Conservation (phyloP, 2,888 invertebrate genomes). For the Spodoptera exigua region DNA sequence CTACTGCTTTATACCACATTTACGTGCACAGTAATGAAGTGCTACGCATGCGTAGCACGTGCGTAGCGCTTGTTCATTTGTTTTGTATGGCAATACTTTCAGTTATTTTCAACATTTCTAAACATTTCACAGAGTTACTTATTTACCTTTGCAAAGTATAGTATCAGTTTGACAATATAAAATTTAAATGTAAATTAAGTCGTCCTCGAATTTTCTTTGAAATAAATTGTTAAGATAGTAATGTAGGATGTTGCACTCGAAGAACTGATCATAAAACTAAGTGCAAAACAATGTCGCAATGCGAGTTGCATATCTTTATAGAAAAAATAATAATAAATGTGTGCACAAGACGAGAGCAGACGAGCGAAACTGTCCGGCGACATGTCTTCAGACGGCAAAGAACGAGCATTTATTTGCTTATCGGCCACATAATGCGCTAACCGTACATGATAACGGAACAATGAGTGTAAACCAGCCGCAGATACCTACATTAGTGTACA, state of each 20-base stretch:
- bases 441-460: conserved; percentile 86
- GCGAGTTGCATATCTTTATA: conserved; percentile 23
- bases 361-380: conserved; percentile 57
- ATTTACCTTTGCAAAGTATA: conserved; percentile 9
- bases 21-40: neutral
- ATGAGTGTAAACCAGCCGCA: conserved; percentile 82
- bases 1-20: neutral
- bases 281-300: conserved; percentile 43
- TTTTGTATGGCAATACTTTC: neutral
- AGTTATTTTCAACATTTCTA: neutral
- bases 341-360: conserved; percentile 50
- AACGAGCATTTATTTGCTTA: conserved; percentile 83
- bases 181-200: conserved; percentile 18
- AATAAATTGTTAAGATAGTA: conserved; percentile 10
- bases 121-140: conserved; percentile 14
- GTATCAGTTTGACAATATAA: conserved; percentile 8
- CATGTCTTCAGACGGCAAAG: conserved; percentile 63
- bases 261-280: conserved; percentile 24
- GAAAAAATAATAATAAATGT: conserved; percentile 34
- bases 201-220: conserved; percentile 6
- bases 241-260: conserved; percentile 10
- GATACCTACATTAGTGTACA: conserved; percentile 82
- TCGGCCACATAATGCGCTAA: conserved; percentile 84
- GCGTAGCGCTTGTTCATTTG: conserved; percentile 22
- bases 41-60: conserved; percentile 41